These are phyloP conservation scores for Rhinoptilus africanus DNA, from an alignment of 2,113 vertebrate species.

Conservation along the genomic window DNA sequence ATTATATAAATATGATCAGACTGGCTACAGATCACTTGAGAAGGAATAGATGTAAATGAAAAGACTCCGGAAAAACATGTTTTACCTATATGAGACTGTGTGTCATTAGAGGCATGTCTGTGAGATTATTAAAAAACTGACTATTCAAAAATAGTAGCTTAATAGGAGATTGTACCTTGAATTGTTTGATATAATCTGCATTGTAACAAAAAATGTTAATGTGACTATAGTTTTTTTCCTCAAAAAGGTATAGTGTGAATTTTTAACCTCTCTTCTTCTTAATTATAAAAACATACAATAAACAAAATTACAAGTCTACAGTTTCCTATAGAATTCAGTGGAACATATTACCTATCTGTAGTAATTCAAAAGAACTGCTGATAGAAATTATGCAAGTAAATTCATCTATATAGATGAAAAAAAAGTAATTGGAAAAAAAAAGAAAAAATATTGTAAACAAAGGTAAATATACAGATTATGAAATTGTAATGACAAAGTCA, in stretches of 20 bases:
- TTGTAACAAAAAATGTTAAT: neutral
- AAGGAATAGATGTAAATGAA: neutral
- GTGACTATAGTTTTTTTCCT: neutral
- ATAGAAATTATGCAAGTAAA: neutral
- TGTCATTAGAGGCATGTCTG: neutral
- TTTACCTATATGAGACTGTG: neutral
- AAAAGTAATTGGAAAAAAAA: neutral
- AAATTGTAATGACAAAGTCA: neutral
- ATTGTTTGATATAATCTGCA: neutral
- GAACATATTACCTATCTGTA: neutral
- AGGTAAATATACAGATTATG: neutral
- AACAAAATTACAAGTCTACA: neutral
- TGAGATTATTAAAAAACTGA: neutral
- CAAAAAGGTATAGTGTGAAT: neutral
- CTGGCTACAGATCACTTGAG: neutral
- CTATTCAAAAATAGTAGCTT: neutral
- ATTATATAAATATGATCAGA: neutral
- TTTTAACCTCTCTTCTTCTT: neutral
- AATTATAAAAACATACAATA: neutral
- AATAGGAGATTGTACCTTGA: neutral
- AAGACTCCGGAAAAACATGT: neutral
- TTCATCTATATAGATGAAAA: neutral
- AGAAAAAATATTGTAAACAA: neutral
- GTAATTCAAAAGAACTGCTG: neutral
- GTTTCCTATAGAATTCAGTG: neutral